Conservation (phyloP, 2,113 vertebrate species). For the Megalops atlanticus region DNA sequence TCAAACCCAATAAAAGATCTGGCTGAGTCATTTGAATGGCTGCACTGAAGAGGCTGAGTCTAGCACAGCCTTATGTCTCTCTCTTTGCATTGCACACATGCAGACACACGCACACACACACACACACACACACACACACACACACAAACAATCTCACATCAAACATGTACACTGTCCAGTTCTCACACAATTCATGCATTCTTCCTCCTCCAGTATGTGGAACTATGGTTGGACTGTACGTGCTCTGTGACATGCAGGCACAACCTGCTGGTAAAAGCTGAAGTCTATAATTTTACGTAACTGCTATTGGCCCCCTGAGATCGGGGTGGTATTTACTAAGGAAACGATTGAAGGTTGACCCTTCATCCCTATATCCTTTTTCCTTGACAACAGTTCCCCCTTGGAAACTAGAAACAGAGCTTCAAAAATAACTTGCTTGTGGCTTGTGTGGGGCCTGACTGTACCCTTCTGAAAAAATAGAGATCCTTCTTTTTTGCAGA, state of each 20-base stretch:
- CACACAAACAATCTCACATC: not conserved
- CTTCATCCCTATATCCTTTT: slow-evolving; percentile 17
- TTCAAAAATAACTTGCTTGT: slow-evolving; percentile 27
- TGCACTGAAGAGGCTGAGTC: not conserved
- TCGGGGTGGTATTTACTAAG: slow-evolving; percentile 13
- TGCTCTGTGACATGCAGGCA: not conserved
- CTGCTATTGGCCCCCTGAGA: slow-evolving; percentile 15
- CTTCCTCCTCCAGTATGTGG: not conserved
- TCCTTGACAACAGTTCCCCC: slow-evolving; percentile 28
- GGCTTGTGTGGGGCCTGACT: slow-evolving; percentile 17
- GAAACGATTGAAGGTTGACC: slow-evolving; percentile 14
- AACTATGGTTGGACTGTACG: not conserved
- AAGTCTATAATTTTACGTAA: slow-evolving; percentile 20
- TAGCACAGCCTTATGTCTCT: not conserved
- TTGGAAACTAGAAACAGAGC: slow-evolving; percentile 30
- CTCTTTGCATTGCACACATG: not conserved
- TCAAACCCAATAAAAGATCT: not conserved
- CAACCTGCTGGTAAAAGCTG: slow-evolving; percentile 1
- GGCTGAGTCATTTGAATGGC: not conserved
- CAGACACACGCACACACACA: not conserved
- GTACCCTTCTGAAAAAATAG: not conserved
- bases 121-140: not conserved
- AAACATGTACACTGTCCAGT: not conserved
- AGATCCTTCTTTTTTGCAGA: not conserved
- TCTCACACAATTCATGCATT: not conserved